A percentile compares a stretch with the other conserved stretches of the same genome.
Evolutionary conservation across 2,113 vertebrate genomes (phyloP).

Genomic region (Aldabrachelys gigantea): DNA sequence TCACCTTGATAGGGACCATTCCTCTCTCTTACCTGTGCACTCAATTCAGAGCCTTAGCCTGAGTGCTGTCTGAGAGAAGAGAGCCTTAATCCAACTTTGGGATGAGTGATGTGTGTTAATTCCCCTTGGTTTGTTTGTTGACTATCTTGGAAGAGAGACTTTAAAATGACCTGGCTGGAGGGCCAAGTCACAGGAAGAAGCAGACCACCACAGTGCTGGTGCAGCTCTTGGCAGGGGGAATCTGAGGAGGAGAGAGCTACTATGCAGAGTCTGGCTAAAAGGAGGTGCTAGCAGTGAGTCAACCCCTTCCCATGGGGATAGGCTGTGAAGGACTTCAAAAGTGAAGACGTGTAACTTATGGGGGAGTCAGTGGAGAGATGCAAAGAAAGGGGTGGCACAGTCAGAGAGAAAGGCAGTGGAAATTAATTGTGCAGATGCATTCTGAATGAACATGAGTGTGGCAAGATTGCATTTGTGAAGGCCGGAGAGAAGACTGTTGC

Average conservation of each 20-base stretch:
- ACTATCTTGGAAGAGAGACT: background rate
- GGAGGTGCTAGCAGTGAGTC: background rate
- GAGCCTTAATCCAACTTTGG: background rate
- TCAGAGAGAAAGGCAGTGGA: slow-evolving; percentile 39
- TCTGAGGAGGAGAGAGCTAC: background rate
- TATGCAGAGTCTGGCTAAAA: background rate
- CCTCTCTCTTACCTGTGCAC: background rate
- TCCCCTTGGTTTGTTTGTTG: no score
- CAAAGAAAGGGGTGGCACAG: slow-evolving; percentile 34
- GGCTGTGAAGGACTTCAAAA: slow-evolving; percentile 25
- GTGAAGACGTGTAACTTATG: slow-evolving; percentile 49
- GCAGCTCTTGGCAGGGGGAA: background rate
- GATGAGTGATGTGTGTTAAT: background rate
- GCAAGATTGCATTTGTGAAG: slow-evolving; percentile 27
- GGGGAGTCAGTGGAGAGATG: slow-evolving; percentile 12
- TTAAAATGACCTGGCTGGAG: background rate
- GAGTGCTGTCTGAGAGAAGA: background rate
- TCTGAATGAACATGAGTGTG: slow-evolving; percentile 17
- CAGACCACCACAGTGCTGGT: background rate
- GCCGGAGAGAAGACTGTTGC: slow-evolving; percentile 14
- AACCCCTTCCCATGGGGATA: background rate
- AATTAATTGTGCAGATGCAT: slow-evolving; percentile 20
- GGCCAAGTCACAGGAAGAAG: background rate
- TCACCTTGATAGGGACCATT: background rate
- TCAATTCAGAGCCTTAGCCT: background rate